These are phyloP conservation scores for Puntigrus tetrazona DNA, from an alignment of 2,113 vertebrate genomes.

Conservation along the genomic window DNA sequence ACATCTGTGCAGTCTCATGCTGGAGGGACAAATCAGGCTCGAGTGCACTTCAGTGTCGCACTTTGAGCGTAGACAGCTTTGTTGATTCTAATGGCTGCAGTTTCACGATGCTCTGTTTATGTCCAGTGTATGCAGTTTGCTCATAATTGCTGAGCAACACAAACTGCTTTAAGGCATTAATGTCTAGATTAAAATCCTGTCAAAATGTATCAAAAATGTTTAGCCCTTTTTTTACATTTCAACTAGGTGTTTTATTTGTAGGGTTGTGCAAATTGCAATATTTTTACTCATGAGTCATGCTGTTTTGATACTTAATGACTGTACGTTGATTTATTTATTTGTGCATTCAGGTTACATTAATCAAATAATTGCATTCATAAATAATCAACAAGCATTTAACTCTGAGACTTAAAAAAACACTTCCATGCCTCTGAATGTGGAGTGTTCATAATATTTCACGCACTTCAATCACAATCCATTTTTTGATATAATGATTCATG, in stretches of 20 bases:
- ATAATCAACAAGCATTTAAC: neutral
- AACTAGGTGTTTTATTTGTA: neutral
- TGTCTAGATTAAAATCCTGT: neutral
- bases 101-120: neutral
- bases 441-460: neutral
- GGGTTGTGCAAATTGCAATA: neutral
- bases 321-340: neutral
- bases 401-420: neutral
- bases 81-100: neutral
- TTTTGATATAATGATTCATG: too few relatives aligned
- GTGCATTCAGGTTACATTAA: too few relatives aligned
- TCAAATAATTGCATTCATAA: too few relatives aligned
- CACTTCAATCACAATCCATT: neutral
- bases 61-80: neutral
- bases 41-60: neutral
- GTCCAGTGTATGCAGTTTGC: neutral
- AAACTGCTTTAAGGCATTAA: neutral
- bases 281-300: neutral
- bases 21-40: neutral
- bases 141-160: neutral
- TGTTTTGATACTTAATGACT: neutral
- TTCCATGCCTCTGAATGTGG: neutral
- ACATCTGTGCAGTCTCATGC: conserved; percentile 41
- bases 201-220: neutral
- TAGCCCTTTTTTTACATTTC: neutral